Evolutionary conservation across 1,140 invertebrate species (phyloP), one percentile per base, ranked within the genome.

Genomic region (Sarcophaga bullata): DNA sequence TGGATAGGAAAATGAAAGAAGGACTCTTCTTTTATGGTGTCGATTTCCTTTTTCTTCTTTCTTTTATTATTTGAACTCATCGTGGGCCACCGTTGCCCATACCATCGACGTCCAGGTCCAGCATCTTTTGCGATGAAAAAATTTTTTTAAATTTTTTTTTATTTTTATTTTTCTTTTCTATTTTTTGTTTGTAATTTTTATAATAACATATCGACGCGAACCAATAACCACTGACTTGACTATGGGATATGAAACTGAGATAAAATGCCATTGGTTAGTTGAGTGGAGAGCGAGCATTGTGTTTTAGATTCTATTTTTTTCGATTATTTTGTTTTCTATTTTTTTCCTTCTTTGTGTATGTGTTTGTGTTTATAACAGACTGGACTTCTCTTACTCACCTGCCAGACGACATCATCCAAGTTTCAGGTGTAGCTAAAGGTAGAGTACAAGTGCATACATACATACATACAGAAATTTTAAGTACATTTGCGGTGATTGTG

Each of bases 191-290:
- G 62, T 19, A 68, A 68, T 68, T 68, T 68, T 68, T 68, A 68
- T 68, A 68, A 68, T 68, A 68, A 84, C 86, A 86, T 87, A 88
- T 87, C 87, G 85, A 85, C 86, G 86, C 87, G 86, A 87, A 87
- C 86, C 86, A 87, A 87, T 87, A 87, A 87, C 87, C 86, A 88
- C 86, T 86, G 86, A 87, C 84, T 84, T 85, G 87, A 85, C 87
- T 87, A 85, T 83, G 84, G 85, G 85, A 86, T 85, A 86, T 83
- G 83, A 82, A 80, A 83, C 85, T 83, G 80, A 83, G 87, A 84
- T 84, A 85, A 85, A 84, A 85, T 86, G 87, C 86, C 87, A 87
- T 87, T 87, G 86, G 86, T 86, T 86, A 84, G 84, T 86, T 58
- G 82, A 19, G n/a, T 25, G 62, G 17, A 68, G 62, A 68, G 62